Evolutionary conservation across 2,113 vertebrate genomes (phyloP), one percentile per base, ranked within the genome.

Genomic region (Cepphus grylle): DNA sequence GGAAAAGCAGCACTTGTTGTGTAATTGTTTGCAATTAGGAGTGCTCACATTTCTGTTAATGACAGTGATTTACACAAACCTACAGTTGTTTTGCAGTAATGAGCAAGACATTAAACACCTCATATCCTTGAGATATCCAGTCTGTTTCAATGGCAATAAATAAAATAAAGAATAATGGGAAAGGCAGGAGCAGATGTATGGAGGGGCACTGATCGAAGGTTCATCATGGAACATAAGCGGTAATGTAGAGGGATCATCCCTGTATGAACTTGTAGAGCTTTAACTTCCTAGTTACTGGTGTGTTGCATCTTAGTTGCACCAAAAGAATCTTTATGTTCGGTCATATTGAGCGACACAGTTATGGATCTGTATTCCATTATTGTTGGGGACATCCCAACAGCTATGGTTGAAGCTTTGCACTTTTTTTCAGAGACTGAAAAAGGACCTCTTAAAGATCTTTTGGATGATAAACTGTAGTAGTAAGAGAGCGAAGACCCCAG

Each of bases 21-120:
- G 26, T 72, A 94, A 89, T 89, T 86, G 53, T 76, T 91, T 88
- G 73, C 91, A 91, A 56, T 93, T 86, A 93, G 62, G 62, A 95
- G 42, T 8, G 2, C n/a, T 81, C 50, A 82, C 25, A 5, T 87
- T 88, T 84, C 86, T 91, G 56, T 71, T 96, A 79, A 92, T 91
- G 65, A 65, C 0, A 2, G 61, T 79, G 74, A 74, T 95, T 91
- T 81, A 69, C 30, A 79, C 34, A 88, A 91, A 93, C 27, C 15
- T 81, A 40, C 55, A 43, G 81, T 95, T 86, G 49, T 92, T 96
- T 96, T 72, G 56, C 52, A 72, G 61, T 92, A 93, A 94, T 87
- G 65, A 91, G 38, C 38, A 80, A 93, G 62, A 73, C 63, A 56
- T 93, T 88, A 94, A 95, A 47, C 65, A 83, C 30, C 43, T 90